phyloP scores from a whole-genome alignment of 2,113 vertebrate genomes.

The Turnix velox region DNA sequence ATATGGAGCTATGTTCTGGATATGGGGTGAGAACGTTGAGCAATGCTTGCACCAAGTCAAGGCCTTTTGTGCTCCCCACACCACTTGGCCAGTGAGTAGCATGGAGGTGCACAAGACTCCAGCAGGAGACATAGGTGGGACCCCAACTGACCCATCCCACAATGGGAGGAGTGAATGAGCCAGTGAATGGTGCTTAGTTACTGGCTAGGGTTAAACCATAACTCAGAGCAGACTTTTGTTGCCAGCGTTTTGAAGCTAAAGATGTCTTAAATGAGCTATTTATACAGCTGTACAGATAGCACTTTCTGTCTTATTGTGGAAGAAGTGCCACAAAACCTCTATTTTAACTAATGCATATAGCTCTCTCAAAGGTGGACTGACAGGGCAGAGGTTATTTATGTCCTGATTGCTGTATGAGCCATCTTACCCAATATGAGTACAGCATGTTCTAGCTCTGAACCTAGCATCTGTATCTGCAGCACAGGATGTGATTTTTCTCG shows the following conservation, averaged over 20 bases:
- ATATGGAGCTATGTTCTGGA: neutral
- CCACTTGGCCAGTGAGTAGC: rapidly evolving
- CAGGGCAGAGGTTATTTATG: neutral
- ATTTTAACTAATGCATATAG: neutral
- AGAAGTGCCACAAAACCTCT: neutral
- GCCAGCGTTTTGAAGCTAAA: neutral
- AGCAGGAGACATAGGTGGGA: neutral
- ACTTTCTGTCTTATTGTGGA: neutral
- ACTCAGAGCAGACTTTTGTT: neutral
- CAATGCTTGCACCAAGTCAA: neutral
- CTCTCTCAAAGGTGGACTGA: neutral
- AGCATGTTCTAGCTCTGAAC: neutral
- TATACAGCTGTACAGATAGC: neutral
- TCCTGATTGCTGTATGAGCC: neutral
- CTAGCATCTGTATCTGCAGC: neutral
- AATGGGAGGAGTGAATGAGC: too few species aligned
- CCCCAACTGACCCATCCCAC: neutral
- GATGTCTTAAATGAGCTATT: neutral
- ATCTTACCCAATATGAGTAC: neutral
- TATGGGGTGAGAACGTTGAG: neutral
- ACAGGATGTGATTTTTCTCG: neutral
- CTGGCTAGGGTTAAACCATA: too few species aligned
- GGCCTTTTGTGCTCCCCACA: neutral
- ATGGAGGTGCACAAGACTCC: neutral
- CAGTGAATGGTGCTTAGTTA: too few species aligned